Evolutionary conservation across 2,797 vertebrate species (phyloP).

Genomic region (Otus scops): DNA sequence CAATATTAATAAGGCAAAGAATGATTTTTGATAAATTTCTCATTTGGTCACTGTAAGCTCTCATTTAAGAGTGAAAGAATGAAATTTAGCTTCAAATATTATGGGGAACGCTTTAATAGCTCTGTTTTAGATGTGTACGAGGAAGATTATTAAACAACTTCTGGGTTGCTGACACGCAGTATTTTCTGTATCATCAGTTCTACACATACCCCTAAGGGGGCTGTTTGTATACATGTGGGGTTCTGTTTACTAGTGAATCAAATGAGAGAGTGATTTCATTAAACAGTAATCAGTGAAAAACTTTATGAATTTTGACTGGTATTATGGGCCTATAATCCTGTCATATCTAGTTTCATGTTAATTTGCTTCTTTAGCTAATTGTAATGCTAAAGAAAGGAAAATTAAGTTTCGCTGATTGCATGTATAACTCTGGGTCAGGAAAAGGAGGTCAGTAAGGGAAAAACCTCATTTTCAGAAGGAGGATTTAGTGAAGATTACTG

Average conservation of each 20-base stretch:
- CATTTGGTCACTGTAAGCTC: not conserved
- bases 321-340: not conserved
- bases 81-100: not conserved
- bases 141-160: not conserved
- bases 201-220: accelerated
- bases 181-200: not conserved
- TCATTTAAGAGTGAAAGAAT: not conserved
- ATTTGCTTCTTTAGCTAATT: slow-evolving; percentile 10
- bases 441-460: slow-evolving; percentile 33
- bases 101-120: not conserved
- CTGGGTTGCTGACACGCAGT: not conserved
- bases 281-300: not conserved
- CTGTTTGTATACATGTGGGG: not conserved
- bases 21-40: not conserved
- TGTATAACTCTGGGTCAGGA: not conserved
- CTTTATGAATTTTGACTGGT: not conserved
- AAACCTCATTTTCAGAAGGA: not conserved
- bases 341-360: not conserved
- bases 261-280: not conserved
- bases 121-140: not conserved
- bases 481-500: slow-evolving; percentile 31
- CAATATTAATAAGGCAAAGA: not conserved
- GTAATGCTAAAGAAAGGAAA: not conserved
- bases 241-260: not conserved
- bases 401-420: slow-evolving; percentile 2